Conservation (phyloP, 2,888 invertebrate genomes). For the Arrhopalites spinosus region DNA sequence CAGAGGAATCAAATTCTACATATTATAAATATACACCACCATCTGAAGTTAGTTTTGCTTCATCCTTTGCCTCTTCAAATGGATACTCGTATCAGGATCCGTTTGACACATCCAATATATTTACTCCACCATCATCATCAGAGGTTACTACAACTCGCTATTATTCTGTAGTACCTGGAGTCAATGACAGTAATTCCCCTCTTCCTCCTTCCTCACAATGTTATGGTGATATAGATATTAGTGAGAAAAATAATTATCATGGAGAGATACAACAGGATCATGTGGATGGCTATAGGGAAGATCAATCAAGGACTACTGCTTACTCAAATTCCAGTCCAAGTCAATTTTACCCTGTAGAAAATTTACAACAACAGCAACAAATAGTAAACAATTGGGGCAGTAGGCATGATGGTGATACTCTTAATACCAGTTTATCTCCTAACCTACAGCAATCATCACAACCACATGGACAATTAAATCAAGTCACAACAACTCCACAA, state of each 20-base stretch:
- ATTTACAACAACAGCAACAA: not conserved
- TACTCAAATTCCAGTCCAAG: no score
- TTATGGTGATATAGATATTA: not conserved
- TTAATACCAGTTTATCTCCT: not conserved
- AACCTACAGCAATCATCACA: not conserved
- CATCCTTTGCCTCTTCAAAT: not conserved
- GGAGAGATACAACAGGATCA: no score
- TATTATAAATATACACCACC: constrained; percentile 38
- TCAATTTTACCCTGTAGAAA: no score
- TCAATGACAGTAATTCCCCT: not conserved
- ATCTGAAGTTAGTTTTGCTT: constrained; percentile 39
- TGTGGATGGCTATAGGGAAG: not conserved
- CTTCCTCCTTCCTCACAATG: constrained; percentile 29
- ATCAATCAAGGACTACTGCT: no score
- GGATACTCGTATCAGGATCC: constrained; percentile 63
- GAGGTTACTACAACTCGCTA: constrained; percentile 41
- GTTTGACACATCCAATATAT: constrained; percentile 67
- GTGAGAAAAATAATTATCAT: no score
- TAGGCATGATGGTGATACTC: not conserved
- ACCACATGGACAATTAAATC: constrained; percentile 8
- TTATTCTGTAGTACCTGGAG: constrained; percentile 52
- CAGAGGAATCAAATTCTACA: constrained; percentile 40
- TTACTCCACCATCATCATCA: constrained; percentile 57
- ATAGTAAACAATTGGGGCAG: not conserved
- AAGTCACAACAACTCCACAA: not conserved